Evolutionary conservation across 1,140 invertebrate genomes (phyloP).

Genomic region (Subanguina moxae): DNA sequence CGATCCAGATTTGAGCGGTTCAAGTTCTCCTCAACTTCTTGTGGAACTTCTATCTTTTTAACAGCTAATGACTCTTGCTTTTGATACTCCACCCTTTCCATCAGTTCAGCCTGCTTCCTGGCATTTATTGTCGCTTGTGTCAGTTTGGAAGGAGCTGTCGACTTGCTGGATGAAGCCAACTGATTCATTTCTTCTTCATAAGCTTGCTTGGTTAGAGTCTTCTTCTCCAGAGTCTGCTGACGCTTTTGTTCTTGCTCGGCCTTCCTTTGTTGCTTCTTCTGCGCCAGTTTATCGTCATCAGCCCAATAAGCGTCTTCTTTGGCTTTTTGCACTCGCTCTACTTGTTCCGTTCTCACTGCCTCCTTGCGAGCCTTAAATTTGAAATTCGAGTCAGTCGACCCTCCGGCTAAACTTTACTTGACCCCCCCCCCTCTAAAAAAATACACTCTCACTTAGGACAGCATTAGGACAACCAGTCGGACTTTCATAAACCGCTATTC

Average conservation of each 20-base stretch:
- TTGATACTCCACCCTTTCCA: slow-evolving; percentile 38
- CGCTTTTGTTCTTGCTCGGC: slow-evolving; percentile 79
- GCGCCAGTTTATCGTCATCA: slow-evolving; percentile 84
- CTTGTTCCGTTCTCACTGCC: slow-evolving; percentile 68
- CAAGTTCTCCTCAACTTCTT: slow-evolving; percentile 1
- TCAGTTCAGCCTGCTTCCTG: slow-evolving; percentile 75
- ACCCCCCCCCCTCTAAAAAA: no score
- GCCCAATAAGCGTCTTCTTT: slow-evolving; percentile 84
- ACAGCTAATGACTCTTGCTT: background rate
- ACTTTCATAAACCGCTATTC: no score
- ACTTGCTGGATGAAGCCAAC: slow-evolving; percentile 62
- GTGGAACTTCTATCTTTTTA: background rate
- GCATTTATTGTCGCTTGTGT: slow-evolving; percentile 62
- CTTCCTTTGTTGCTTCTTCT: slow-evolving; percentile 83
- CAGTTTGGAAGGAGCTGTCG: slow-evolving; percentile 69
- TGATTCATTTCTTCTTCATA: slow-evolving; percentile 79
- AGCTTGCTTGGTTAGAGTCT: slow-evolving; percentile 77
- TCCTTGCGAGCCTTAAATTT: slow-evolving; percentile 67
- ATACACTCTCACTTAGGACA: no score
- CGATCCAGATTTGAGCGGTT: background rate
- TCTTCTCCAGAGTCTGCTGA: slow-evolving; percentile 77
- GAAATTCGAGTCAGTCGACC: no score
- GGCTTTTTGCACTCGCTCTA: slow-evolving; percentile 68
- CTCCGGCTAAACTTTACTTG: no score
- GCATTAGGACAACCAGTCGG: no score